Conservation (phyloP, 2,888 invertebrate species). For the Andrena dorsata region DNA sequence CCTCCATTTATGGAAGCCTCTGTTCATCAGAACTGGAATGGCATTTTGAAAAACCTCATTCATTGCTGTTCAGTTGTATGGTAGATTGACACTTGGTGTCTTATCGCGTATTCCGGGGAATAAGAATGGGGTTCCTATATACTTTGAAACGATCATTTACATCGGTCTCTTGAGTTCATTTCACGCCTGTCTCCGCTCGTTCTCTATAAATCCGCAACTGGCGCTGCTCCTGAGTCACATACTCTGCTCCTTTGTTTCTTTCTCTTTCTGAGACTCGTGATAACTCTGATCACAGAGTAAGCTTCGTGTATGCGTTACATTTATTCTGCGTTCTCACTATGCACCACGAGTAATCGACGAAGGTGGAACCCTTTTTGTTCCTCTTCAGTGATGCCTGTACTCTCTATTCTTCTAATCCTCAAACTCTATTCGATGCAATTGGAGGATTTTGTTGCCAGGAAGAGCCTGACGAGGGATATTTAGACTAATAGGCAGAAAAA, state of each 20-base stretch:
- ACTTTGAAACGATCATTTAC: constrained; percentile 20
- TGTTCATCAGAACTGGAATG: background rate
- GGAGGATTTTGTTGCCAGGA: background rate
- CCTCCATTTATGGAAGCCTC: background rate
- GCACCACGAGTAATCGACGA: background rate
- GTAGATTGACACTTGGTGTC: background rate
- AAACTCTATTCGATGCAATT: background rate
- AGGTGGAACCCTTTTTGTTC: too few species aligned
- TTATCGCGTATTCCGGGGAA: background rate
- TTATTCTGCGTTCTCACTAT: background rate
- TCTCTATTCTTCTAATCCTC: too few species aligned
- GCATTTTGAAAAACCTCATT: background rate
- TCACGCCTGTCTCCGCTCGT: constrained; percentile 16
- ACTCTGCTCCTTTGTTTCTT: constrained; percentile 12
- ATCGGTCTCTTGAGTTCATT: constrained; percentile 17
- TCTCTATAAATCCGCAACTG: background rate
- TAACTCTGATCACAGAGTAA: constrained; percentile 50
- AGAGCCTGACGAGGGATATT: background rate
- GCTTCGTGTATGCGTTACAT: constrained; percentile 54
- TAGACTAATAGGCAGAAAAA: background rate
- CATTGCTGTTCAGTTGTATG: background rate
- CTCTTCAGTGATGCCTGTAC: too few species aligned
- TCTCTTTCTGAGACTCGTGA: constrained; percentile 13
- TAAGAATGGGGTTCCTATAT: background rate
- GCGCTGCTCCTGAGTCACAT: background rate